Conservation (phyloP, 92 coral and sea anemone species). For the Porites evermanni region DNA sequence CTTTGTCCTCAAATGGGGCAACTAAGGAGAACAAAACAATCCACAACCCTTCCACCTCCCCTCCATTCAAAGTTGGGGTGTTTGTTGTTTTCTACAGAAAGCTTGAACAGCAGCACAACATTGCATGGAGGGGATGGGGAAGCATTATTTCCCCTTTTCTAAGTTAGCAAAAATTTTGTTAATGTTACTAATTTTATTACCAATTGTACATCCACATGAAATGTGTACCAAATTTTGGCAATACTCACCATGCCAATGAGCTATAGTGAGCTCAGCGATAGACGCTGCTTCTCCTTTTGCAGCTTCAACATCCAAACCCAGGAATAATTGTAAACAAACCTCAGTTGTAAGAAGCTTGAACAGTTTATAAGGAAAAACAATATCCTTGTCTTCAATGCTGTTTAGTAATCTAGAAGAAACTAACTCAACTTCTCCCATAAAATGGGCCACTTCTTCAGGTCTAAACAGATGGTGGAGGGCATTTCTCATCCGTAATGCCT, state of each 20-base stretch:
- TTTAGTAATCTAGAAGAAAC: constrained; percentile 77
- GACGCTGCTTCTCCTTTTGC: constrained; percentile 76
- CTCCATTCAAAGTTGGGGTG: too few relatives aligned
- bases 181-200: too few relatives aligned
- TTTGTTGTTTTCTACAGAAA: too few relatives aligned
- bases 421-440: constrained; percentile 76
- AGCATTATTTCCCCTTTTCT: too few relatives aligned
- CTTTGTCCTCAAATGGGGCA: too few relatives aligned
- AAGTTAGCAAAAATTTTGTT: too few relatives aligned
- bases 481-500: constrained; percentile 79
- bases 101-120: too few relatives aligned
- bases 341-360: constrained; percentile 91
- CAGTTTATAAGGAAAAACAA: constrained; percentile 76
- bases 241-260: constrained; percentile 96
- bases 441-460: constrained; percentile 79
- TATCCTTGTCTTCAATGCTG: constrained; percentile 54
- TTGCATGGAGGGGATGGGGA: too few relatives aligned
- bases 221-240: neutral
- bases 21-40: too few relatives aligned
- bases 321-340: constrained; percentile 85
- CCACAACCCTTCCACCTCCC: too few relatives aligned
- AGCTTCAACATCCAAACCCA: constrained; percentile 89
- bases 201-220: neutral
- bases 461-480: constrained; percentile 78
- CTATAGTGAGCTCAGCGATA: constrained; percentile 83